phyloP scores from a whole-genome alignment of 1,140 invertebrate species.

The Paralvinella palmiformis region DNA sequence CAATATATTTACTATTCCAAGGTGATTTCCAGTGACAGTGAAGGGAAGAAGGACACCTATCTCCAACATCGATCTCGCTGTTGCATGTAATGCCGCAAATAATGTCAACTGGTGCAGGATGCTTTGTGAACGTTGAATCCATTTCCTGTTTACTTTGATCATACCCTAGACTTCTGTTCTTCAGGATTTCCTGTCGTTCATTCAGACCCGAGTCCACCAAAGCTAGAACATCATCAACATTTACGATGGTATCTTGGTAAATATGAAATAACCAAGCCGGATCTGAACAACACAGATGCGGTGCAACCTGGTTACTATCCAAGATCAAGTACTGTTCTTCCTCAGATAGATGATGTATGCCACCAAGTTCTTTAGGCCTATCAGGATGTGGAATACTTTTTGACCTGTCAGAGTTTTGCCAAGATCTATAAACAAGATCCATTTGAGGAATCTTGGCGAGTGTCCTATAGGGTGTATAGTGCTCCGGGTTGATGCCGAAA shows the following conservation, averaged over 20 bases:
- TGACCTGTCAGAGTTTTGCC: slow-evolving; percentile 45
- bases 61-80: no score
- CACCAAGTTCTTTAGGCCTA: slow-evolving; percentile 38
- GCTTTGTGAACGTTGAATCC: no score
- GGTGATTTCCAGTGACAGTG: no score
- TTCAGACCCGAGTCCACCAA: slow-evolving; percentile 3
- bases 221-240: slow-evolving; percentile 34
- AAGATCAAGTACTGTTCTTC: slow-evolving; percentile 43
- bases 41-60: no score
- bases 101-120: no score
- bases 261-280: slow-evolving; percentile 55
- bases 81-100: no score
- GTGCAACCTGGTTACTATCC: slow-evolving; percentile 38
- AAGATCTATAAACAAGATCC: slow-evolving; percentile 46
- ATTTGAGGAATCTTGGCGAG: slow-evolving; percentile 39
- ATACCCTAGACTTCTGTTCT: no score
- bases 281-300: slow-evolving; percentile 53
- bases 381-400: slow-evolving; percentile 49
- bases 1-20: no score
- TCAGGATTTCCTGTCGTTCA: background rate
- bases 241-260: slow-evolving; percentile 55
- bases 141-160: no score
- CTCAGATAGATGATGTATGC: slow-evolving; percentile 45
- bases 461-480: slow-evolving; percentile 54
- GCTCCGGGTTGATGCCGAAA: slow-evolving; percentile 49